Evolutionary conservation across 2,113 vertebrate genomes (phyloP).

Genomic region (Antennarius striatus): DNA sequence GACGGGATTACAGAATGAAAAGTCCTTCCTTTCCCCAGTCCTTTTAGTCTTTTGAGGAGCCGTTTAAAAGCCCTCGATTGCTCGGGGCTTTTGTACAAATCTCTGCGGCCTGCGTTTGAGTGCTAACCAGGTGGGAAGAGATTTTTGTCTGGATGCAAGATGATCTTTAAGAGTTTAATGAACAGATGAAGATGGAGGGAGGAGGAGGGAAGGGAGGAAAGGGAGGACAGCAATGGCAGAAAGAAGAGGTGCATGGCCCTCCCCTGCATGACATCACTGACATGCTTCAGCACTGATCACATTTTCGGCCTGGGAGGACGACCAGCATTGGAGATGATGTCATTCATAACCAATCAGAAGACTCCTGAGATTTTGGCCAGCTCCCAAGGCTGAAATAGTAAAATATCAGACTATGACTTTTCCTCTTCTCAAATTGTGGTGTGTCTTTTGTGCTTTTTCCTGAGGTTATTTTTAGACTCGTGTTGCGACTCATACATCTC

Average conservation of each 20-base stretch:
- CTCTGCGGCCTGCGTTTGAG: slow-evolving; percentile 26
- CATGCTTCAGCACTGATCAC: slow-evolving; percentile 79
- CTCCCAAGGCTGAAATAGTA: slow-evolving; percentile 40
- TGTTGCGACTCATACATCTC: slow-evolving; percentile 49
- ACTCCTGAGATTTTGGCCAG: slow-evolving; percentile 32
- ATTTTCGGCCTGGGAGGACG: slow-evolving; percentile 55
- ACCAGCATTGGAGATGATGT: slow-evolving; percentile 69
- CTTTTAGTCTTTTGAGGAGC: slow-evolving; percentile 35
- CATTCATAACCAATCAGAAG: slow-evolving; percentile 72
- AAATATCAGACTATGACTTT: slow-evolving; percentile 47
- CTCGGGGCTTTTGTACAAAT: slow-evolving; percentile 42
- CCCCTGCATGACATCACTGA: slow-evolving; percentile 77
- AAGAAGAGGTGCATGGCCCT: slow-evolving; percentile 48
- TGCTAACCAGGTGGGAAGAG: slow-evolving; percentile 48
- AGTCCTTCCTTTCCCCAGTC: slow-evolving; percentile 32
- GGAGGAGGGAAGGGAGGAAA: slow-evolving; percentile 4
- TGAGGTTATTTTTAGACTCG: slow-evolving; percentile 51
- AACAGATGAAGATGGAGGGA: slow-evolving; percentile 38
- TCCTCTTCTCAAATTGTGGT: slow-evolving; percentile 27
- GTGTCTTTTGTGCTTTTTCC: slow-evolving; percentile 23
- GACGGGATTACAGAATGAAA: slow-evolving; percentile 53
- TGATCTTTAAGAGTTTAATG: slow-evolving; percentile 21
- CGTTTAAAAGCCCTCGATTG: slow-evolving; percentile 42
- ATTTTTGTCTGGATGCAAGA: slow-evolving; percentile 40
- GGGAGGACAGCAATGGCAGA: slow-evolving; percentile 18